phyloP scores from a whole-genome alignment of 2,797 vertebrate species.

The Okamejei kenojei region DNA sequence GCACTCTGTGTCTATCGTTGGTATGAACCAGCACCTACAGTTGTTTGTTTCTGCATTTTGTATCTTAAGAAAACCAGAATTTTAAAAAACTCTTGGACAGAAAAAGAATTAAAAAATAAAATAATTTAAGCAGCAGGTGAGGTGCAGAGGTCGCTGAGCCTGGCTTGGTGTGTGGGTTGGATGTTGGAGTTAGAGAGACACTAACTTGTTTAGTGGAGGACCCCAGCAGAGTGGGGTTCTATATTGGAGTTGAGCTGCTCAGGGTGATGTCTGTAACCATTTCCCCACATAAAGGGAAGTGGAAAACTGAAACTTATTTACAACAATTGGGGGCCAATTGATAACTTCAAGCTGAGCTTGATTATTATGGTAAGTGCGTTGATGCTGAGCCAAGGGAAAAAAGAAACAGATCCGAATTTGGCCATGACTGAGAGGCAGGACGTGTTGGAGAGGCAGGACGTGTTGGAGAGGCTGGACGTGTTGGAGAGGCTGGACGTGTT shows the following conservation, averaged over 20 bases:
- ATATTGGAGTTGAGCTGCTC: background rate
- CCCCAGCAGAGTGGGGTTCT: background rate
- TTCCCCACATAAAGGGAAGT: background rate
- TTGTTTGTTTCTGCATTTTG: no score
- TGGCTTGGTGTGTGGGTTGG: background rate
- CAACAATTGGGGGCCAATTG: background rate
- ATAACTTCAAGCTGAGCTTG: background rate
- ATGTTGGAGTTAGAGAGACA: background rate
- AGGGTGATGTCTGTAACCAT: background rate
- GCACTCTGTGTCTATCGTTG: no score
- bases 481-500: background rate
- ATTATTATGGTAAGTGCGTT: background rate
- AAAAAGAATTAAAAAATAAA: background rate
- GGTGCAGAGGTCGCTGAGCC: no score
- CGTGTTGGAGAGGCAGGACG: background rate
- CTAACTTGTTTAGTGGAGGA: background rate
- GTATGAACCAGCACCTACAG: no score
- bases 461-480: background rate
- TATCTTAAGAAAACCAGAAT: no score
- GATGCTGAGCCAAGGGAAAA: background rate
- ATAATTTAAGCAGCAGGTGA: background rate
- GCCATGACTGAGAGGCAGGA: background rate
- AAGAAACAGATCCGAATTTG: background rate
- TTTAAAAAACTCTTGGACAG: background rate
- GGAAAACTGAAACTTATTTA: background rate